These are phyloP conservation scores for Hypena proboscidalis DNA, from an alignment of 2,888 invertebrate genomes.

Conservation along the genomic window DNA sequence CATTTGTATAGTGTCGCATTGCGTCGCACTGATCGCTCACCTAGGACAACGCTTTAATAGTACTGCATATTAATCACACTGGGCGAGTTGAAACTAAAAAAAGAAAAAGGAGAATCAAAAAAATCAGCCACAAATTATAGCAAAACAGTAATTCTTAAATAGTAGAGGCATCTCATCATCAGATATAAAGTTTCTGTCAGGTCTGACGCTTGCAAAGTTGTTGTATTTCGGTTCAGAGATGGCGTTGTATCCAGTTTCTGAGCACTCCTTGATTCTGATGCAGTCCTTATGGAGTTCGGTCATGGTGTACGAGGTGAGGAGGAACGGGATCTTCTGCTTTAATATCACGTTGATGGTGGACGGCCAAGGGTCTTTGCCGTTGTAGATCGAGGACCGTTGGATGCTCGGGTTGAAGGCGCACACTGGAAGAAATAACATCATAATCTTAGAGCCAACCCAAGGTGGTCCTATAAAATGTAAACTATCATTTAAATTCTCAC, in stretches of 20 bases:
- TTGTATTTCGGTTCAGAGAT: constrained; percentile 85
- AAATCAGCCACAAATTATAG: constrained; percentile 74
- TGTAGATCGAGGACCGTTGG: constrained; percentile 87
- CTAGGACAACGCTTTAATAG: too few species aligned
- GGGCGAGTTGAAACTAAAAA: not conserved
- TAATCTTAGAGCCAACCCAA: too few species aligned
- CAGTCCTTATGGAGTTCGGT: constrained; percentile 88
- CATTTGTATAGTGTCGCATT: too few species aligned
- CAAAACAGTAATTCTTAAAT: constrained; percentile 89
- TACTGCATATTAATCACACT: not conserved
- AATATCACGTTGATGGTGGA: constrained; percentile 85
- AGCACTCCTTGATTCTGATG: constrained; percentile 80
- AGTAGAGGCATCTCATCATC: constrained; percentile 89
- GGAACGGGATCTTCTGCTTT: constrained; percentile 83
- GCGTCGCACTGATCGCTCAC: too few species aligned
- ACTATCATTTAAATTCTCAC: too few species aligned
- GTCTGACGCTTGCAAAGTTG: constrained; percentile 88
- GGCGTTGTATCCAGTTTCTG: constrained; percentile 76
- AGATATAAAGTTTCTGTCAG: constrained; percentile 90
- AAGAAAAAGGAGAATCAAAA: not conserved
- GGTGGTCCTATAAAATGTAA: too few species aligned
- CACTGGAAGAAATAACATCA: too few species aligned
- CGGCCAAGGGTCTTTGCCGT: constrained; percentile 88
- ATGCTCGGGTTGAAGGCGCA: constrained; percentile 91
- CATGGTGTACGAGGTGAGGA: constrained; percentile 88